Conservation (phyloP, 2,113 vertebrate genomes). For the Octodon degus region DNA sequence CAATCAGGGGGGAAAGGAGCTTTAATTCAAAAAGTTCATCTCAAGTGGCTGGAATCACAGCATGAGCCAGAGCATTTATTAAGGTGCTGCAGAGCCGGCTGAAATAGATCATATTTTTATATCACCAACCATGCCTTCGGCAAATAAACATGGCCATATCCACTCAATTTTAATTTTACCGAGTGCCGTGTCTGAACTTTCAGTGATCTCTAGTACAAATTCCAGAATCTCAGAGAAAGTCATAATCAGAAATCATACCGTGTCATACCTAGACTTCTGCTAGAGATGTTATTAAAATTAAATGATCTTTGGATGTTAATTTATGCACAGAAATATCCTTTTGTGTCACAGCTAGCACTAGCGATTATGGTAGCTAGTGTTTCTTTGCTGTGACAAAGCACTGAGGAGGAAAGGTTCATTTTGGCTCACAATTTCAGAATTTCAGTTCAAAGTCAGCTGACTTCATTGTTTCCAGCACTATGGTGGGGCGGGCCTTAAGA, state of each 20-base stretch:
- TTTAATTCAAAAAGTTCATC: slow-evolving; percentile 56
- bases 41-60: slow-evolving; percentile 62
- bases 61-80: slow-evolving; percentile 55
- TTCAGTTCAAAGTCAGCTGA: neutral
- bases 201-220: slow-evolving; percentile 56
- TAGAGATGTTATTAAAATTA: slow-evolving; percentile 11
- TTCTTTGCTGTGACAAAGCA: neutral
- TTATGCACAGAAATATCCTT: neutral
- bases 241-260: neutral
- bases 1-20: neutral
- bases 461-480: neutral
- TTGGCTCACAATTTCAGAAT: neutral
- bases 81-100: neutral
- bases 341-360: neutral
- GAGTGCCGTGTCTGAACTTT: slow-evolving; percentile 41
- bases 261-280: neutral
- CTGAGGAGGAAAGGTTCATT: neutral
- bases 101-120: slow-evolving; percentile 61
- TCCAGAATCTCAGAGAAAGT: slow-evolving; percentile 34
- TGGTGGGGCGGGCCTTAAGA: neutral
- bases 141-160: slow-evolving; percentile 59
- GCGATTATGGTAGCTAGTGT: neutral
- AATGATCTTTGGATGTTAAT: neutral
- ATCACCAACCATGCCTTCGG: slow-evolving; percentile 26
- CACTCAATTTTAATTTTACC: slow-evolving; percentile 60